phyloP scores from a whole-genome alignment of 1,140 invertebrate genomes.

The Stegodyphus mimosarum region DNA sequence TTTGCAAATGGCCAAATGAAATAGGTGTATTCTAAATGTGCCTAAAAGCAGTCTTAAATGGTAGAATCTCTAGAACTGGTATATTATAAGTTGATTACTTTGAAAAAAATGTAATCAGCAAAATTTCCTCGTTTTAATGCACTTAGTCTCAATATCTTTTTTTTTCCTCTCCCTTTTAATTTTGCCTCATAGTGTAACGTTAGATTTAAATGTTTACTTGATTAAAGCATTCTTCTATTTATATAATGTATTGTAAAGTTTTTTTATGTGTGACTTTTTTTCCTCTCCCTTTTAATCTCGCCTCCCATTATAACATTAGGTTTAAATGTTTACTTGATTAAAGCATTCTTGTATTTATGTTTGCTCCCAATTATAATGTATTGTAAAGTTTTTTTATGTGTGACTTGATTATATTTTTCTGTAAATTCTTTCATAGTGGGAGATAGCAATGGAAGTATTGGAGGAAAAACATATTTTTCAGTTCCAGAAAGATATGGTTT shows the following conservation, averaged over 20 bases:
- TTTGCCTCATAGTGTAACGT: too few species aligned
- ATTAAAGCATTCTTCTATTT: not conserved
- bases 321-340: not conserved
- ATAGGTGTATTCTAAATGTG: too few species aligned
- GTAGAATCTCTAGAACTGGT: too few species aligned
- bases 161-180: too few species aligned
- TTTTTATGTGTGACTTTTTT: not conserved
- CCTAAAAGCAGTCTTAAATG: too few species aligned
- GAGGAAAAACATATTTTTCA: conserved; percentile 26
- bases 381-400: not conserved
- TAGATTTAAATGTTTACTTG: not conserved
- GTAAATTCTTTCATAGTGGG: conserved; percentile 32
- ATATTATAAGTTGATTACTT: too few species aligned
- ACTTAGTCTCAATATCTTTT: too few species aligned
- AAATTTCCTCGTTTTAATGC: too few species aligned
- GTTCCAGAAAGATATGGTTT: conserved; percentile 24
- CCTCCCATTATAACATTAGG: too few species aligned
- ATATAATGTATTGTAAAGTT: not conserved
- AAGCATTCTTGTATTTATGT: not conserved
- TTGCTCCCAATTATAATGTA: not conserved
- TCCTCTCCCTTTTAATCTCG: too few species aligned
- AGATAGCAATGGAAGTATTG: conserved; percentile 36
- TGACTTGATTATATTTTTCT: not conserved
- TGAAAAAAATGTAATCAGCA: too few species aligned
- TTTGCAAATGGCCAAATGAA: too few species aligned